A percentile compares a stretch with the other conserved stretches of the same genome.
These are phyloP conservation scores for Odontomyia ornata DNA, from an alignment of 2,888 invertebrate species.

Conservation along the genomic window DNA sequence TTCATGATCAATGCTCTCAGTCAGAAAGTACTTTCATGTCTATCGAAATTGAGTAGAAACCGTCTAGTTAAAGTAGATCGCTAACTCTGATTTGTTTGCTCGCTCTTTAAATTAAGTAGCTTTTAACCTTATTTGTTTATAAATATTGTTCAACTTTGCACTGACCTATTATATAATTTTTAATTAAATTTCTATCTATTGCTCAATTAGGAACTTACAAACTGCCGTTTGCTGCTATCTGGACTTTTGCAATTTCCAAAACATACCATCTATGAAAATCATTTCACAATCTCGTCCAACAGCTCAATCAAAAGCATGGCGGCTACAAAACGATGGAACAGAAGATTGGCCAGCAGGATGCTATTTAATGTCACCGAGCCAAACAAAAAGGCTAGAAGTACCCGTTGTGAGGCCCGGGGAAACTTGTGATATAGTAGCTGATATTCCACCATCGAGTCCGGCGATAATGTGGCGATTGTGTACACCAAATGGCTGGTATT, in stretches of 20 bases:
- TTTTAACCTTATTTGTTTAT: too few species aligned
- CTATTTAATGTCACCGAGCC: constrained; percentile 73
- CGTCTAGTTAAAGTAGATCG: too few species aligned
- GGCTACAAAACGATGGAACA: constrained; percentile 85
- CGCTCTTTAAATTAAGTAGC: too few species aligned
- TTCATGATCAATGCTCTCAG: too few species aligned
- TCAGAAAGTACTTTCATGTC: too few species aligned
- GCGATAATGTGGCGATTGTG: constrained; percentile 89
- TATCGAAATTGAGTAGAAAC: too few species aligned
- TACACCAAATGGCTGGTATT: constrained; percentile 86
- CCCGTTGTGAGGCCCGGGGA: constrained; percentile 80
- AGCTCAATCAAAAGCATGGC: constrained; percentile 80
- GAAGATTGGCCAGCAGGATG: constrained; percentile 90
- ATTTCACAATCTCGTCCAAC: constrained; percentile 64
- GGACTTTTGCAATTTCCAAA: constrained; percentile 81
- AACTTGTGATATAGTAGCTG: constrained; percentile 78
- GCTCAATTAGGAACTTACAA: constrained; percentile 86
- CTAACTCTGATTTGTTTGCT: too few species aligned
- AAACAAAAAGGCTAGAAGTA: constrained; percentile 60
- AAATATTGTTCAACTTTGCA: too few species aligned
- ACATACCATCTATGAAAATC: constrained; percentile 79
- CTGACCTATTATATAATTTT: too few species aligned
- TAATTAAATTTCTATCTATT: constrained; percentile 3
- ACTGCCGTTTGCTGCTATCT: constrained; percentile 95
- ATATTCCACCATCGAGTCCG: constrained; percentile 78